Evolutionary conservation across 2,888 invertebrate genomes (phyloP), one percentile per base, ranked within the genome.

Genomic region (Latrodectus elegans): DNA sequence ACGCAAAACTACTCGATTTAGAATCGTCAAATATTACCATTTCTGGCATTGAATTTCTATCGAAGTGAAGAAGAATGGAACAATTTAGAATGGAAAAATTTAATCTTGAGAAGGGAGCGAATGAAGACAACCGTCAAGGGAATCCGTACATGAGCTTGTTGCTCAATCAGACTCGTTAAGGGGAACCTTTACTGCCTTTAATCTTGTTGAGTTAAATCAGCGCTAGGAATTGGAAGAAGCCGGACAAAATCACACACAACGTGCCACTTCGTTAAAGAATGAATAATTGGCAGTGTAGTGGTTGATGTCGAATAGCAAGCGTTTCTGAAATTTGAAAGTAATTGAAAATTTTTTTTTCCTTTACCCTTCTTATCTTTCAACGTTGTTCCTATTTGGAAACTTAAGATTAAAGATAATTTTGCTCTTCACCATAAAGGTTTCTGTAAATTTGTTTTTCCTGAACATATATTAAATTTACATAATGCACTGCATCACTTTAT

Each of bases 131-230:
- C 14, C 3, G 38, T 38, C 38, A n/a, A 65, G 81, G 26, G 83
- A 83, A 83, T 83, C 83, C 83, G n/a, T 76, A 83, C 65, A 83
- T 52, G 68, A 51, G 75, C 82, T 76, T 75, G 76, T 83, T 83
- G 68, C 76, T 76, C 83, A 83, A 83, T 83, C 83, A 83, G 64
- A 17, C 81, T 81, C 81, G 81, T 81, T 81, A 81, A 15, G 53
- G 71, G 80, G 64, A 64, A 49, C 64, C 64, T 49, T 52, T 73
- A 8, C 51, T 52, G 49, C 22, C 75, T 64, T 60, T 83, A 83
- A 83, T 83, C 83, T 71, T 76, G 83, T 83, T 83, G 76, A 83
- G 71, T 83, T 67, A 83, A 76, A 83, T 83, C 83, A 83, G 70
- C 22, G 53, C 73, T 14, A 17, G 51, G 51, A 60, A 60, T 60